These are phyloP conservation scores for Aphyosemion australe DNA, from an alignment of 2,113 vertebrate species.

Conservation along the genomic window DNA sequence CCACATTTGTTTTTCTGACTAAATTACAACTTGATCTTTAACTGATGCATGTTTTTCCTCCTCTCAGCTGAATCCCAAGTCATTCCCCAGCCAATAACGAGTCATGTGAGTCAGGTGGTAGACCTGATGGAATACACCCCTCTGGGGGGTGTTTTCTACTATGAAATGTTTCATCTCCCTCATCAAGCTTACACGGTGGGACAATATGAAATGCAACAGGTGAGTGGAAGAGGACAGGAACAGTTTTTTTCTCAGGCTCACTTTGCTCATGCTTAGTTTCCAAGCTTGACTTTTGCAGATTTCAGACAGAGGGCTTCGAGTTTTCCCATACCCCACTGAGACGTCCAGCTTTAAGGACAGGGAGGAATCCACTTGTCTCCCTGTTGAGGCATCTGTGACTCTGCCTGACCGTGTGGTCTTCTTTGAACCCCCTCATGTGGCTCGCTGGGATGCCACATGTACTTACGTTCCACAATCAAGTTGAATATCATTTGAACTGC, in stretches of 20 bases:
- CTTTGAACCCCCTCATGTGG: constrained; percentile 83
- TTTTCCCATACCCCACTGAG: constrained; percentile 74
- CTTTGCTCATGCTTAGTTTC: background rate
- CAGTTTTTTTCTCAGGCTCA: background rate
- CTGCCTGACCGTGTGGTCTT: constrained; percentile 78
- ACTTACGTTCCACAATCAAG: background rate
- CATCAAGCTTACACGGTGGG: constrained; percentile 76
- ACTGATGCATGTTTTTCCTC: background rate
- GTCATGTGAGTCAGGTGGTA: constrained; percentile 35
- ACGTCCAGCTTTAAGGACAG: constrained; percentile 31
- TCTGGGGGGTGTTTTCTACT: constrained; percentile 87
- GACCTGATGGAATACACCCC: constrained; percentile 81
- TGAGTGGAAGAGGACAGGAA: constrained; percentile 38
- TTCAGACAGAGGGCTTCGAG: constrained; percentile 74
- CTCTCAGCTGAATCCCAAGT: constrained; percentile 48
- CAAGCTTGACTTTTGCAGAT: constrained; percentile 68
- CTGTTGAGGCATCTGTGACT: constrained; percentile 76
- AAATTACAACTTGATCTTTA: too few species aligned
- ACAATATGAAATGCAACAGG: constrained; percentile 87
- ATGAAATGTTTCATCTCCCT: constrained; percentile 81
- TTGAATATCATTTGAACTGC: background rate
- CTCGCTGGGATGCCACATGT: constrained; percentile 86
- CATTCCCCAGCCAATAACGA: background rate
- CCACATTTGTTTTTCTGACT: too few species aligned
- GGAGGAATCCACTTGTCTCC: constrained; percentile 5